Conservation (phyloP, 2,888 invertebrate species). For the Drepana falcataria region DNA sequence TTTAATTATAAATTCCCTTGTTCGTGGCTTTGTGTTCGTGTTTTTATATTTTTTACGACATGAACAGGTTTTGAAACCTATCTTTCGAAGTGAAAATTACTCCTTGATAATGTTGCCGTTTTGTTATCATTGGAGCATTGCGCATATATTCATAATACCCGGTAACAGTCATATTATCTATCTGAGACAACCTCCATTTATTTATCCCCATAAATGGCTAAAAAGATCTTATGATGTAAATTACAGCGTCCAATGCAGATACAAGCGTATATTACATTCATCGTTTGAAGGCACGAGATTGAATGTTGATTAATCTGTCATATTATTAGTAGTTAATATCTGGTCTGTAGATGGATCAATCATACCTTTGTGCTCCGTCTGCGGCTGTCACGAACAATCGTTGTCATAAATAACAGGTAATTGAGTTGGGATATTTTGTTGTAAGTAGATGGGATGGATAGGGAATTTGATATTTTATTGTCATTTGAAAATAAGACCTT, state of each 20-base stretch:
- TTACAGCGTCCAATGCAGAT: neutral
- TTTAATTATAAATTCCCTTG: too few relatives aligned
- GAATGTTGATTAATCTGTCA: constrained; percentile 17
- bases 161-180: too few relatives aligned
- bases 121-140: too few relatives aligned
- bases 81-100: too few relatives aligned
- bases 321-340: constrained; percentile 9
- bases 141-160: too few relatives aligned
- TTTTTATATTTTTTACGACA: too few relatives aligned
- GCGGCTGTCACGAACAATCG: neutral
- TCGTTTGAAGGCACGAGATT: constrained; percentile 9
- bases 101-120: too few relatives aligned
- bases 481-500: neutral
- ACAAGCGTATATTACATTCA: constrained; percentile 2
- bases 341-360: constrained; percentile 8
- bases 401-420: neutral
- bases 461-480: neutral
- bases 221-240: neutral
- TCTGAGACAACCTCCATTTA: too few relatives aligned
- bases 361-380: constrained; percentile 2
- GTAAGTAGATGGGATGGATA: neutral
- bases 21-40: too few relatives aligned
- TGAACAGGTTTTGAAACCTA: too few relatives aligned
- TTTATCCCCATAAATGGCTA: neutral
- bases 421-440: neutral